These are phyloP conservation scores for Drosophila ironensis DNA, from an alignment of 1,140 invertebrate species.

Conservation along the genomic window DNA sequence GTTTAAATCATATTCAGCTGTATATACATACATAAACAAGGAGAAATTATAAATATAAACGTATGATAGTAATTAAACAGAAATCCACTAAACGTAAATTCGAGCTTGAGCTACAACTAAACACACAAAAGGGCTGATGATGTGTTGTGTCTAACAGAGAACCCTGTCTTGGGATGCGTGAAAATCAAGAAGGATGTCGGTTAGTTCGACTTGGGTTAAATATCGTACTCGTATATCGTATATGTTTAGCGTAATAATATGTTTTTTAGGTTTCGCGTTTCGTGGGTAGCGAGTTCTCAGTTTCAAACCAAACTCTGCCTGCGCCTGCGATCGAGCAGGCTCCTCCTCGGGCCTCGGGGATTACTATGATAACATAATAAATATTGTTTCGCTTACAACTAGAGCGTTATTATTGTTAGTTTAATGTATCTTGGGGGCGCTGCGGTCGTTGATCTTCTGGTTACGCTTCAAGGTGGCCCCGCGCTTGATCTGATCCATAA, in stretches of 20 bases:
- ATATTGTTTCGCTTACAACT: constrained; percentile 38
- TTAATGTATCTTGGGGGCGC: constrained; percentile 88
- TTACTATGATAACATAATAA: constrained; percentile 39
- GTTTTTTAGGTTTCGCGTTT: constrained; percentile 45
- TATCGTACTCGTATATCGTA: constrained; percentile 51
- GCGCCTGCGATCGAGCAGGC: constrained; percentile 55
- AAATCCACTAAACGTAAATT: constrained; percentile 66
- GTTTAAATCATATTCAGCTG: constrained; percentile 44
- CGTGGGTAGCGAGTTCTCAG: constrained; percentile 61
- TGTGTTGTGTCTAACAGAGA: constrained; percentile 39
- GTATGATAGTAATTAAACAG: constrained; percentile 36
- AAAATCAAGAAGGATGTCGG: constrained; percentile 45
- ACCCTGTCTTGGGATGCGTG: constrained; percentile 31
- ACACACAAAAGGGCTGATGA: constrained; percentile 46
- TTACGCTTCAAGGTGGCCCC: constrained; percentile 89
- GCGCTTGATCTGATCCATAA: constrained; percentile 95
- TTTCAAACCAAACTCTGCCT: constrained; percentile 74
- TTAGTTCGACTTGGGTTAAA: constrained; percentile 49
- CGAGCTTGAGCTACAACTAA: constrained; percentile 58
- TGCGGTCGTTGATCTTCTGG: constrained; percentile 85
- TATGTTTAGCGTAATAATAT: constrained; percentile 59
- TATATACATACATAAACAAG: constrained; percentile 67
- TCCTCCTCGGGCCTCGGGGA: constrained; percentile 33
- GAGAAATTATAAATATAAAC: constrained; percentile 67
- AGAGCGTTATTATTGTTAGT: too few relatives aligned